Evolutionary conservation across 2,888 invertebrate genomes (phyloP).

Genomic region (Himalopsyche anomala): DNA sequence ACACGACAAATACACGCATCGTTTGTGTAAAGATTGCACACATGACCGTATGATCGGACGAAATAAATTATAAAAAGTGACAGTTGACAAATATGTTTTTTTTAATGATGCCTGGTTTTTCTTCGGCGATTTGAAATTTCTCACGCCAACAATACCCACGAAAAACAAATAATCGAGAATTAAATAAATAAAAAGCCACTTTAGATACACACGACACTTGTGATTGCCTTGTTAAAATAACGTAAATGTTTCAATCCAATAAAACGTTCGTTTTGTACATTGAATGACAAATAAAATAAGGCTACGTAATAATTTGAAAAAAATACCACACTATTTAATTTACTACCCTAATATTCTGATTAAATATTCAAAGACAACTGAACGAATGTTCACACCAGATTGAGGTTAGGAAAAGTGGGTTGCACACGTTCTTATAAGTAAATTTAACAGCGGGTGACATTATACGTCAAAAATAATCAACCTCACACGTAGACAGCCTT

Average conservation of each 20-base stretch:
- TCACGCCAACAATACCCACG: neutral
- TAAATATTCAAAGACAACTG: constrained; percentile 15
- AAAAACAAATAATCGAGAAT: neutral
- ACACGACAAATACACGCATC: neutral
- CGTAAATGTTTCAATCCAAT: neutral
- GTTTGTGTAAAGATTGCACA: neutral
- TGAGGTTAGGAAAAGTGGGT: constrained; percentile 59
- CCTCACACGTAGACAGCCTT: neutral
- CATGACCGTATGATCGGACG: neutral
- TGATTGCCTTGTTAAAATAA: neutral
- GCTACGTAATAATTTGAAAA: neutral
- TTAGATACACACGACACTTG: constrained; percentile 10
- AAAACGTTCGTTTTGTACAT: neutral
- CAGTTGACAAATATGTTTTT: neutral
- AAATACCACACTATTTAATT: neutral
- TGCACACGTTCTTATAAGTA: constrained; percentile 29
- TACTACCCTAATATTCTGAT: neutral
- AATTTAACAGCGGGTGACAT: neutral
- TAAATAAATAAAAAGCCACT: neutral
- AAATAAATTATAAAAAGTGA: constrained; percentile 28
- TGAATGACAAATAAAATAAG: neutral
- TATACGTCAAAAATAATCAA: neutral
- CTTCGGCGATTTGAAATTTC: neutral
- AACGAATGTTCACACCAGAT: constrained; percentile 46
- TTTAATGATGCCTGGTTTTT: neutral